A percentile compares a stretch with the other conserved stretches of the same genome.
These are phyloP conservation scores for Poeciliopsis retropinna DNA, from an alignment of 2,113 vertebrate genomes.

Conservation along the genomic window DNA sequence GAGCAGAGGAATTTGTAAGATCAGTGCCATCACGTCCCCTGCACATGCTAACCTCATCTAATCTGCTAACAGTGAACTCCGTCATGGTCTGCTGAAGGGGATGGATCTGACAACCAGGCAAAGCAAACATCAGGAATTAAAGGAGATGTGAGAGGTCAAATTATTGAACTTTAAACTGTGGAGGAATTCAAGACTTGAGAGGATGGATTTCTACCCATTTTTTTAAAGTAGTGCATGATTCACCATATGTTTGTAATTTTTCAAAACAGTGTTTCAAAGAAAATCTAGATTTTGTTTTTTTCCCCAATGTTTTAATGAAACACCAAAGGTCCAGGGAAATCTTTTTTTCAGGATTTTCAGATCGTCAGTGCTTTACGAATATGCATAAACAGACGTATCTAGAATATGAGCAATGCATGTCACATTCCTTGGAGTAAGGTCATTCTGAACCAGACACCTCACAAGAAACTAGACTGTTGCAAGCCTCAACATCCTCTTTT, in stretches of 20 bases:
- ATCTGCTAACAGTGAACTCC: constrained; percentile 48
- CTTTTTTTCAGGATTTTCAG: background rate
- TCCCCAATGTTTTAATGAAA: background rate
- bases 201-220: constrained; percentile 20
- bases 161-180: constrained; percentile 69
- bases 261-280: background rate
- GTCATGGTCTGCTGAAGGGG: constrained; percentile 59
- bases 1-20: constrained; percentile 21
- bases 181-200: constrained; percentile 55
- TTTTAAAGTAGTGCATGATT: background rate
- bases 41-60: constrained; percentile 16
- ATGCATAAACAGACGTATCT: background rate
- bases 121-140: constrained; percentile 67
- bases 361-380: background rate
- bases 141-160: constrained; percentile 70
- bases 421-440: too few relatives aligned
- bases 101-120: constrained; percentile 54
- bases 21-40: constrained; percentile 7
- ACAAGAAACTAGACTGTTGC: background rate
- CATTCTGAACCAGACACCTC: background rate
- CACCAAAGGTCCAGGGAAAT: background rate
- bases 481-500: background rate
- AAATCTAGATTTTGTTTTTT: background rate
- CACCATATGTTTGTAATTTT: background rate
- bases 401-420: too few relatives aligned